Evolutionary conservation across 2,797 vertebrate species (phyloP).

Genomic region (Centroberyx gerrardi): DNA sequence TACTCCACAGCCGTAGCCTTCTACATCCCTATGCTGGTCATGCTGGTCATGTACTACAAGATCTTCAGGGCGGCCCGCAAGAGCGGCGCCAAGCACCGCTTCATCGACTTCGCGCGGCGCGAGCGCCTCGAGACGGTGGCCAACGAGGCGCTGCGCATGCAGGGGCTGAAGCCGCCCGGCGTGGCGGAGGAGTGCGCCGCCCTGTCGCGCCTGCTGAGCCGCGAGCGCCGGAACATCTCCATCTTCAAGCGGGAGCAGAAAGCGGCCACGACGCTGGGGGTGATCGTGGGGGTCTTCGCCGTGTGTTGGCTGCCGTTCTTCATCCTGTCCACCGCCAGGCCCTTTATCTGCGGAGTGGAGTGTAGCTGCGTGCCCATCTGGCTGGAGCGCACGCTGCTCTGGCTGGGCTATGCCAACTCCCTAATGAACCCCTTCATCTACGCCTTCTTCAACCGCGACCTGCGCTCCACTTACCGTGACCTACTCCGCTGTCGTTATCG

Average conservation of each 20-base stretch:
- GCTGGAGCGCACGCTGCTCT: slow-evolving; percentile 87
- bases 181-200: slow-evolving; percentile 85
- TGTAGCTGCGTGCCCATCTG: slow-evolving; percentile 89
- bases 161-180: slow-evolving; percentile 83
- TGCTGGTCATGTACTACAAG: slow-evolving; percentile 91
- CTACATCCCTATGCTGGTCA: slow-evolving; percentile 90
- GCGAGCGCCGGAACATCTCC: slow-evolving; percentile 87
- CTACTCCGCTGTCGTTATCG: slow-evolving; percentile 88
- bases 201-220: slow-evolving; percentile 84
- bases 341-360: slow-evolving; percentile 88
- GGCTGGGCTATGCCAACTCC: slow-evolving; percentile 89
- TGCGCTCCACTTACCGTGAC: slow-evolving; percentile 87
- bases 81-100: slow-evolving; percentile 87
- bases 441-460: slow-evolving; percentile 89
- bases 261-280: slow-evolving; percentile 88
- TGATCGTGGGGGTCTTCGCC: slow-evolving; percentile 87
- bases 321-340: slow-evolving; percentile 86
- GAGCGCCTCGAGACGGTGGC: slow-evolving; percentile 81
- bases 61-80: slow-evolving; percentile 89
- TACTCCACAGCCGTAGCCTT: slow-evolving; percentile 89
- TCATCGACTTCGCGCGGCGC: slow-evolving; percentile 80
- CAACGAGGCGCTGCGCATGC: slow-evolving; percentile 85
- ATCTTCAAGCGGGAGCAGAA: slow-evolving; percentile 90
- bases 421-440: slow-evolving; percentile 91
- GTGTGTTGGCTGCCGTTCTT: slow-evolving; percentile 90